Evolutionary conservation across 2,797 vertebrate genomes (phyloP), one percentile per base, ranked within the genome.

Genomic region (Danio aesculapii): DNA sequence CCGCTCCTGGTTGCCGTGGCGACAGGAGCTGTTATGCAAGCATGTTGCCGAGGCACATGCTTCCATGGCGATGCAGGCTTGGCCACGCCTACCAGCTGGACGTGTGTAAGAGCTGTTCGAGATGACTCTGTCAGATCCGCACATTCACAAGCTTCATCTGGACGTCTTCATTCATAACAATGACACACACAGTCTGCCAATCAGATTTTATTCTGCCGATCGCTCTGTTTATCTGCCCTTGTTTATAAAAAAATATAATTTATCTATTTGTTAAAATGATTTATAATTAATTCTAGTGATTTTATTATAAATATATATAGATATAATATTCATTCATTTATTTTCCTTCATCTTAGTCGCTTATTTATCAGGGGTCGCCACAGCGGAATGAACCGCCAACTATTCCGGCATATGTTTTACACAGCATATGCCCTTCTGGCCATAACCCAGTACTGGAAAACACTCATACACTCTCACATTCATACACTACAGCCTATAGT

Each of bases 31-130:
- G 90, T 95, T 95, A 93, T 93, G 92, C 94, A 95, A 95, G 88
- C 80, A 90, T 93, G 94, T 95, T 94, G 93, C 94, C 92, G 92
- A 91, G 92, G 92, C 92, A 94, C 90, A 90, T 94, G 93, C 93
- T 89, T 92, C 84, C 84, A 86, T 88, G 14, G 90, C 87, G 92
- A 94, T 92, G 90, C 89, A 85, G 90, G 88, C 91, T 90, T 90
- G 91, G 92, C 94, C 93, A 94, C 93, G 92, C 93, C 94, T 91
- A 93, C 92, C 81, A 83, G 77, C 53, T 57, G 70, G 55, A 82
- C 61, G 4, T 73, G 81, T 50, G 68, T 52, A 0, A 0, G 55
- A 73, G 63, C 16, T 61, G 39, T 50, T 68, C 5, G n/a, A 41
- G 50, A n/a, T 16, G 12, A 5, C 59, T 79, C 49, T 39, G 61